Conservation (phyloP, 2,888 invertebrate genomes). For the Julus scanicus region DNA sequence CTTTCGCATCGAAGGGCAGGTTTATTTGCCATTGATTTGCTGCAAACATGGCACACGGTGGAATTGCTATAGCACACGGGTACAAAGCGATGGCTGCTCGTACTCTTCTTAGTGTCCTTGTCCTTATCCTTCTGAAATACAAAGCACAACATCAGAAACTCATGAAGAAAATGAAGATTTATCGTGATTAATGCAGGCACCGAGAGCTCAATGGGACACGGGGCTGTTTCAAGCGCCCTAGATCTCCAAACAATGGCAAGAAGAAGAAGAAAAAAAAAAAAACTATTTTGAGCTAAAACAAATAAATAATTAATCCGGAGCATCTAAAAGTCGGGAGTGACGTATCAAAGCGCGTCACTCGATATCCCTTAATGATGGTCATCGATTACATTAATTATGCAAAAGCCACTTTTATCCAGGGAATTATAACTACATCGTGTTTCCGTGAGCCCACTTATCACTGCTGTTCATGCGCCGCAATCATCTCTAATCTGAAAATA, state of each 20-base stretch:
- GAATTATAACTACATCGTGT: neutral
- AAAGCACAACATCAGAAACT: conserved; percentile 36
- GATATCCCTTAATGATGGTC: conserved; percentile 23
- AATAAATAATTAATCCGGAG: conserved; percentile 24
- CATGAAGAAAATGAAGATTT: neutral
- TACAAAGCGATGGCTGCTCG: conserved; percentile 77
- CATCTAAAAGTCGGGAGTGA: neutral
- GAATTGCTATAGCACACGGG: conserved; percentile 72
- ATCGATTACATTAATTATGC: conserved; percentile 19
- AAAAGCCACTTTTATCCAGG: neutral
- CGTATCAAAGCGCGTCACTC: neutral
- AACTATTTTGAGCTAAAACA: neutral
- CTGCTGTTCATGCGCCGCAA: neutral
- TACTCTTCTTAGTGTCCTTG: conserved; percentile 70
- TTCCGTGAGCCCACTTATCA: neutral
- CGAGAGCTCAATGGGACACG: neutral
- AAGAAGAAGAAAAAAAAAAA: neutral
- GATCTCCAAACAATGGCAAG: neutral
- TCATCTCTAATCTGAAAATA: neutral
- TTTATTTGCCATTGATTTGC: conserved; percentile 81
- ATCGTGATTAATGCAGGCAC: neutral
- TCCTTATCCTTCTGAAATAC: conserved; percentile 72
- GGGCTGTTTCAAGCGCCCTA: neutral
- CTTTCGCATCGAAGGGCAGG: conserved; percentile 86
- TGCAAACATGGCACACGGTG: conserved; percentile 76